Conservation (phyloP, 2,888 invertebrate genomes). For the Drosophila prolongata region DNA sequence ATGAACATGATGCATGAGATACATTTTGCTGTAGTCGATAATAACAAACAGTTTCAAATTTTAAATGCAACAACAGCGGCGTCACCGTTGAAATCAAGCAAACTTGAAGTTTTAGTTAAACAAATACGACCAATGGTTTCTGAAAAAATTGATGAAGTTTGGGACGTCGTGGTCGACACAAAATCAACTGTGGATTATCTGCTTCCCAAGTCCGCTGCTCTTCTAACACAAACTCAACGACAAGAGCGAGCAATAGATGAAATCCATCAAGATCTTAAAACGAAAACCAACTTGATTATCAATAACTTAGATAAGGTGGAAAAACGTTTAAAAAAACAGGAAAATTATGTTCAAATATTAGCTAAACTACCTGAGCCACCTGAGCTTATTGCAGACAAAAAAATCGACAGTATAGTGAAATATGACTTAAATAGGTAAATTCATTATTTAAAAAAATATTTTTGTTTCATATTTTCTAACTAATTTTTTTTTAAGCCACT, state of each 20-base stretch:
- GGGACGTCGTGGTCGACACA: constrained; percentile 95
- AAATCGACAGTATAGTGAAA: constrained; percentile 87
- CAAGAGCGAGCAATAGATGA: constrained; percentile 94
- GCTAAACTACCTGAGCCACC: constrained; percentile 91
- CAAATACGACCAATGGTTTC: constrained; percentile 94
- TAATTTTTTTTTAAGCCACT: constrained; percentile 71
- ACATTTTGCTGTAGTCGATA: constrained; percentile 93
- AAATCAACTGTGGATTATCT: constrained; percentile 94
- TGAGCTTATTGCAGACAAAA: constrained; percentile 90
- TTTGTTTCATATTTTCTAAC: neutral
- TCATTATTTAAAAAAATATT: neutral
- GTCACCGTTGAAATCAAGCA: constrained; percentile 88
- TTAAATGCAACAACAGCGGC: constrained; percentile 86
- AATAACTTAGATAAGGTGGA: constrained; percentile 95
- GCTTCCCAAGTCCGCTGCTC: constrained; percentile 93
- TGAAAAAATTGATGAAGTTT: constrained; percentile 96
- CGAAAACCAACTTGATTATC: constrained; percentile 94
- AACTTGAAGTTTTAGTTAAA: constrained; percentile 91
- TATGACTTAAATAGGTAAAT: constrained; percentile 89
- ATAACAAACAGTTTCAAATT: constrained; percentile 85
- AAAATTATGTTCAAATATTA: constrained; percentile 91
- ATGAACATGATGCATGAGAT: constrained; percentile 92
- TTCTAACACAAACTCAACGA: constrained; percentile 93
- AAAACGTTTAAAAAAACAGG: constrained; percentile 92
- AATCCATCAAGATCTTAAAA: constrained; percentile 92